Base-by-base conservation (phyloP, 2,113 vertebrate genomes). In the Indicator maculatus region DNA sequence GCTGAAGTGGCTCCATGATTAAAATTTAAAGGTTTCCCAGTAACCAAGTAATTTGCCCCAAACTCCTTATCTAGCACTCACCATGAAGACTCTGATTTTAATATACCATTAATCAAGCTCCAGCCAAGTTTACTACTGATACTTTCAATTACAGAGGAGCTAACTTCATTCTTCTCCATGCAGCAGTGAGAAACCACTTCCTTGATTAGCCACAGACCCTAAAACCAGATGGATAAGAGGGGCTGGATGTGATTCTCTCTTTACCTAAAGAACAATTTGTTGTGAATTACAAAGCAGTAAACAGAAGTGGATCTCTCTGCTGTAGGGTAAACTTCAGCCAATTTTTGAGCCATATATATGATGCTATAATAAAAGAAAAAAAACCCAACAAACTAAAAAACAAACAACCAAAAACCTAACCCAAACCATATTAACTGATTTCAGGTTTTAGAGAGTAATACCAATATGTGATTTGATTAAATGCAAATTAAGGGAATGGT, bases 71-170 rank as follows among this genome's bases (percentile, higher is more conserved):
- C 97, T 41, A 95, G 95, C 97, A 98, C 98, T 98, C 97, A 98
- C 98, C 96, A 97, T 45, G 94, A 97, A 97, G 94, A 93, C 76
- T 96, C 96, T 98, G 97, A 98, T 98, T 98, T 98, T 97, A 98
- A 98, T 97, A 97, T 82, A 97, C 95, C 95, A 98, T 98, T 98
- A 98, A 98, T 98, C 98, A 98, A 97, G 97, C 97, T 97, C 97
- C 97, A 97, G 97, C 96, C 96, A 98, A 97, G 98, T 98, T 98
- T 97, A 97, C 96, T 83, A 97, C 94, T 81, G 97, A 97, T 97
- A 95, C 94, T 97, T 96, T 89, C 96, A 97, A 97, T 98, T 97
- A 96, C 53, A 81, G 87, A 86, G 60, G 89, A 92, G 86, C 96
- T 88, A 96, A 91, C 90, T 97, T 94, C 77, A 93, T 95, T 81